Conservation (phyloP, 1,140 invertebrate species). For the Cyrtorhinus lividipennis region DNA sequence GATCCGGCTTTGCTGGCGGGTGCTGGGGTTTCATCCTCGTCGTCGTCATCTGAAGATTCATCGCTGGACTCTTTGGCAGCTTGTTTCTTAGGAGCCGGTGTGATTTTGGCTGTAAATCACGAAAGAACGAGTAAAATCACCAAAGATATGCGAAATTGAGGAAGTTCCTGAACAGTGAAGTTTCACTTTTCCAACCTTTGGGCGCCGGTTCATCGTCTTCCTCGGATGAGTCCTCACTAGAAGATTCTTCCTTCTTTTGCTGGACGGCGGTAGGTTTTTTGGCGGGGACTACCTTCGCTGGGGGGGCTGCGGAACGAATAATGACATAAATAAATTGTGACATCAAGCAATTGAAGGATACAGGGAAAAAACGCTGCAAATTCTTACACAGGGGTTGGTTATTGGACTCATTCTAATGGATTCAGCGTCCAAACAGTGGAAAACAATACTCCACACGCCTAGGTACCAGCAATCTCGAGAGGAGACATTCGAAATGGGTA, state of each 20-base stretch:
- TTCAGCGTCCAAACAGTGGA: too few species aligned
- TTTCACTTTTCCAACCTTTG: too few species aligned
- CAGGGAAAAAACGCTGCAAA: too few species aligned
- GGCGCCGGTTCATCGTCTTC: not conserved
- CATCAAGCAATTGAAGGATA: not conserved
- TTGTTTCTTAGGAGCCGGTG: not conserved
- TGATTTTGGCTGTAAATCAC: not conserved
- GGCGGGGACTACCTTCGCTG: not conserved
- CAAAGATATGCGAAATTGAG: too few species aligned
- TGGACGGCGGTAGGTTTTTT: not conserved
- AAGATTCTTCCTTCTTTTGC: not conserved
- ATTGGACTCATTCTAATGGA: too few species aligned
- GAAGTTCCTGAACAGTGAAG: not conserved
- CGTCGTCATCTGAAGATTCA: not conserved
- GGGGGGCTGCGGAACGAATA: not conserved
- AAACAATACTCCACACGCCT: too few species aligned
- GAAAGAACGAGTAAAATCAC: too few species aligned
- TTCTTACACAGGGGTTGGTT: too few species aligned
- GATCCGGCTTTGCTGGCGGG: not conserved
- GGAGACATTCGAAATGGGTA: too few species aligned
- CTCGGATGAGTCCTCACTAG: not conserved
- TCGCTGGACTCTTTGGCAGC: not conserved
- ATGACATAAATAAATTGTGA: not conserved
- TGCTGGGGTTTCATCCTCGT: not conserved
- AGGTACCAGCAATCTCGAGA: too few species aligned